phyloP scores from a whole-genome alignment of 2,113 vertebrate genomes.

The Grantiella picta region DNA sequence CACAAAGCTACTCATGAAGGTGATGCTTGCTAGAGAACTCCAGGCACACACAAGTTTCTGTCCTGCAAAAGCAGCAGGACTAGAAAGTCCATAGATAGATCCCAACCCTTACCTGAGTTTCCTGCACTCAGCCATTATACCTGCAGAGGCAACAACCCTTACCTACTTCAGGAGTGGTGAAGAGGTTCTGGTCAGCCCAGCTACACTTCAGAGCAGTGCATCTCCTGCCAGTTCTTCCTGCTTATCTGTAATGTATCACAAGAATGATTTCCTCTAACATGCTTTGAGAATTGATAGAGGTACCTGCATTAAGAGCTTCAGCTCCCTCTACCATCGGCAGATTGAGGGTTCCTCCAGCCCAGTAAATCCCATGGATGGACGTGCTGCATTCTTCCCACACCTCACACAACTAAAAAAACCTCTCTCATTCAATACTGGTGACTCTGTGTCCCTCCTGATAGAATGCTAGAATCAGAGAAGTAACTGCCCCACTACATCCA shows the following conservation, averaged over 20 bases:
- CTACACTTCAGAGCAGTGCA: not conserved
- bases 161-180: not conserved
- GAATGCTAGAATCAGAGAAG: not conserved
- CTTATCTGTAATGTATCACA: not conserved
- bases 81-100: not conserved
- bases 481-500: accelerated
- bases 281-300: not conserved
- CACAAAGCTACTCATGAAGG: accelerated
- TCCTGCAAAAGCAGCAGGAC: not conserved
- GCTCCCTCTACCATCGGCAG: not conserved
- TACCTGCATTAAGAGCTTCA: not conserved
- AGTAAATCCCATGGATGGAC: not conserved
- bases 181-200: not conserved
- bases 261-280: not conserved
- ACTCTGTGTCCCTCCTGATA: not conserved
- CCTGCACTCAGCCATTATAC: not conserved
- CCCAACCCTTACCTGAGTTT: not conserved
- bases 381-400: not conserved
- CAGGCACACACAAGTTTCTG: not conserved
- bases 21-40: not conserved
- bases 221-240: not conserved
- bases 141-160: not conserved
- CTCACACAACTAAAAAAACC: not conserved
- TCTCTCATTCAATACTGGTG: not conserved
- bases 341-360: not conserved